phyloP scores from a whole-genome alignment of 2,113 vertebrate species.

The Thermophis baileyi region DNA sequence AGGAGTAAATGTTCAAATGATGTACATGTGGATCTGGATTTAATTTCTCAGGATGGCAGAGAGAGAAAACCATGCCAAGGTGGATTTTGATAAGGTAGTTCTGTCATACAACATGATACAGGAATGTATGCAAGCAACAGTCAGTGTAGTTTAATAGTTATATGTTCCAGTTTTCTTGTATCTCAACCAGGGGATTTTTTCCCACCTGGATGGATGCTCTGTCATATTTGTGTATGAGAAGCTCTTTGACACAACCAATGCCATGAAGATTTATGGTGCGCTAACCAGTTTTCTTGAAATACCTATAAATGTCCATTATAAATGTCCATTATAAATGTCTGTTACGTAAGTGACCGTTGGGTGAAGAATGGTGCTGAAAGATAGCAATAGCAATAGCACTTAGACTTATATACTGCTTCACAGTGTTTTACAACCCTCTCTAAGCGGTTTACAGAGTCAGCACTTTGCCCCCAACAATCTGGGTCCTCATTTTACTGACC shows the following conservation, averaged over 20 bases:
- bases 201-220: slow-evolving; percentile 49
- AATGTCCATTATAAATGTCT: too few species aligned
- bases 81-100: slow-evolving; percentile 48
- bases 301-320: slow-evolving; percentile 33
- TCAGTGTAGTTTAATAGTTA: not conserved
- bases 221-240: slow-evolving; percentile 31
- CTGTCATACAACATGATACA: not conserved
- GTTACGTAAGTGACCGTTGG: not conserved
- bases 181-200: slow-evolving; percentile 31
- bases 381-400: not conserved
- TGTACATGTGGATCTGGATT: slow-evolving; percentile 49
- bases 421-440: not conserved
- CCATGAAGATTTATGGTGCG: not conserved
- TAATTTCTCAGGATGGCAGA: slow-evolving; percentile 40
- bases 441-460: not conserved
- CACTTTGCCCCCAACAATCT: not conserved
- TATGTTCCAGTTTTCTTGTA: slow-evolving; percentile 26
- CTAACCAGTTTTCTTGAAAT: slow-evolving; percentile 45
- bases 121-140: not conserved
- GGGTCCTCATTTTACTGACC: not conserved
- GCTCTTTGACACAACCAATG: slow-evolving; percentile 41
- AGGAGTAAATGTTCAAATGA: slow-evolving; percentile 46
- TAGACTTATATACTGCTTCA: not conserved
- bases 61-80: slow-evolving; percentile 34
- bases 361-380: slow-evolving; percentile 7